phyloP scores from a whole-genome alignment of 2,797 vertebrate species.

The Poeciliopsis infans region DNA sequence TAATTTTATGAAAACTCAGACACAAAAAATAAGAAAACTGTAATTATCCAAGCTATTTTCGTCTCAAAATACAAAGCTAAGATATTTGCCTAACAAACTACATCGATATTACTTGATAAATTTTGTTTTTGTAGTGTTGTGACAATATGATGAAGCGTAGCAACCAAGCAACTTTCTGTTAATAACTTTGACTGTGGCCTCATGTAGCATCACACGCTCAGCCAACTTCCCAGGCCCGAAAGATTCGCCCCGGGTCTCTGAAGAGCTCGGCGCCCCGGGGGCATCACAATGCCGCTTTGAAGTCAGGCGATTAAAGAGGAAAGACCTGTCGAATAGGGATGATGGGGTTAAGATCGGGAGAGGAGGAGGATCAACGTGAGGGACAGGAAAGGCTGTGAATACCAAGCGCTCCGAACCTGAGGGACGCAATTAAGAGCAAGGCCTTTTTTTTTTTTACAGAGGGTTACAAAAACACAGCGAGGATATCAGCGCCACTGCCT shows the following conservation, averaged over 20 bases:
- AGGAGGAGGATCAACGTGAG: constrained; percentile 65
- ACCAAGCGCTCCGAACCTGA: constrained; percentile 62
- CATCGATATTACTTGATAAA: too few species aligned
- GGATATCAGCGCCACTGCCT: constrained; percentile 60
- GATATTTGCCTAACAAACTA: too few species aligned
- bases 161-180: constrained; percentile 54
- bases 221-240: constrained; percentile 60
- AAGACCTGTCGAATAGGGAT: constrained; percentile 73
- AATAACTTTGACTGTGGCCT: constrained; percentile 31
- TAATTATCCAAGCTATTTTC: too few species aligned
- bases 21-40: too few species aligned
- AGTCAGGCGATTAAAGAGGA: constrained; percentile 76
- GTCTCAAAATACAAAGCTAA: too few species aligned
- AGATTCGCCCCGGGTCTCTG: constrained; percentile 49
- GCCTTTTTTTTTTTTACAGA: constrained; percentile 66
- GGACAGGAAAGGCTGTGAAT: constrained; percentile 75
- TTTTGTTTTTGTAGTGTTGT: not conserved
- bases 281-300: constrained; percentile 75
- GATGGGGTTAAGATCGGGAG: constrained; percentile 61
- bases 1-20: too few species aligned
- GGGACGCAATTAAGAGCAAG: constrained; percentile 79
- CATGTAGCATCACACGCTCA: constrained; percentile 44
- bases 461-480: constrained; percentile 76
- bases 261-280: constrained; percentile 58
- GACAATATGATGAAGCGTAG: constrained; percentile 41